Percentiles rank a stretch among this genome's conserved stretches.
phyloP scores from a whole-genome alignment of 2,888 invertebrate genomes.

The Metopia argyrocephala region DNA sequence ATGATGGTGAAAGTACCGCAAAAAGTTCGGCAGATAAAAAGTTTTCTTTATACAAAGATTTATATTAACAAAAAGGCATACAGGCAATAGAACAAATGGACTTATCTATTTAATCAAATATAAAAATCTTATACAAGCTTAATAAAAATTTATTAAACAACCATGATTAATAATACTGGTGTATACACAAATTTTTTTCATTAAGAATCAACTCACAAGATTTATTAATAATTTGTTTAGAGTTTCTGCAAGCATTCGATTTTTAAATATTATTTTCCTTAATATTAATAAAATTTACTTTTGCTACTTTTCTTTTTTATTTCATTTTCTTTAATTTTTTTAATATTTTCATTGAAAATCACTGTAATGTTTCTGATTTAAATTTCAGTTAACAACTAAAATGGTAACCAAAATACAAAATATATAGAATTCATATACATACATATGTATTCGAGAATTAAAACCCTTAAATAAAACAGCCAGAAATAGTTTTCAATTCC shows the following conservation, averaged over 20 bases:
- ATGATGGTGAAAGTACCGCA: too few species aligned
- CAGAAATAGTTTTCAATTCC: neutral
- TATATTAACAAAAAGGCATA: too few species aligned
- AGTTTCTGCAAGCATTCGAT: conserved; percentile 55
- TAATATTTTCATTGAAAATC: conserved; percentile 3
- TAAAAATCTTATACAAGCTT: too few species aligned
- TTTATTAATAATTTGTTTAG: conserved; percentile 63
- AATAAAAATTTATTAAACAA: too few species aligned
- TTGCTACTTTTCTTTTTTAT: neutral
- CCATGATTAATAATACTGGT: too few species aligned
- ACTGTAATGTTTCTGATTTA: conserved; percentile 31
- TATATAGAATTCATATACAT: neutral
- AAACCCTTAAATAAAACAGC: conserved; percentile 20
- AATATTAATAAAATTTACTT: neutral
- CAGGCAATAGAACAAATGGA: too few species aligned
- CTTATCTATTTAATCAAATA: too few species aligned
- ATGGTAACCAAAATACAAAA: conserved; percentile 63
- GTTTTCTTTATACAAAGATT: too few species aligned
- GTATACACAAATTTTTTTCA: too few species aligned
- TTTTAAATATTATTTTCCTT: neutral
- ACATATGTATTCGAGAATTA: conserved; percentile 25
- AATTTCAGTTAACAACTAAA: conserved; percentile 59
- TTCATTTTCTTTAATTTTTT: conserved; percentile 5
- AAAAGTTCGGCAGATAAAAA: too few species aligned
- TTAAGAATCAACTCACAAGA: conserved; percentile 66